Evolutionary conservation across 23 tunicate species (phyloP).

Genomic region (Botrylloides violaceus): DNA sequence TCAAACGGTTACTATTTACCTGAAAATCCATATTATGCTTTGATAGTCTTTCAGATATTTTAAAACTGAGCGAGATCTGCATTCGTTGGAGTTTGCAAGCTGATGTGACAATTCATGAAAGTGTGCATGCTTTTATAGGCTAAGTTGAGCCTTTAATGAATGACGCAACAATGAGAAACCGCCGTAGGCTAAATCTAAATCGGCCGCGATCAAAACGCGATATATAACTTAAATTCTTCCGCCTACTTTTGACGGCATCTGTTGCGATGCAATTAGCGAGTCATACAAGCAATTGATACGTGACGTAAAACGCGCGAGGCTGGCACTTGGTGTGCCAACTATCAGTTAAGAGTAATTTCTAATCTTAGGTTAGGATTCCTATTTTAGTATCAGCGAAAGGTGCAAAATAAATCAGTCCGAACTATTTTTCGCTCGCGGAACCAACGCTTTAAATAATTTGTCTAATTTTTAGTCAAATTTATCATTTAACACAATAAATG

Average conservation of each 20-base stretch:
- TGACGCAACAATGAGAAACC: not conserved
- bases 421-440: no score
- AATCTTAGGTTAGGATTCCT: not conserved
- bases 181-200: not conserved
- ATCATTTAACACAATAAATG: no score
- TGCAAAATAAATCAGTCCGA: no score
- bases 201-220: not conserved
- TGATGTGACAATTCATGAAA: not conserved
- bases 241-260: not conserved
- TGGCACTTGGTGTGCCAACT: conserved; percentile 1
- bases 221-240: not conserved
- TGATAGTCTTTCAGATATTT: no score
- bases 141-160: not conserved
- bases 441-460: no score
- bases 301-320: not conserved
- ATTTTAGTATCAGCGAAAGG: no score
- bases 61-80: no score
- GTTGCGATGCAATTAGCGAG: not conserved
- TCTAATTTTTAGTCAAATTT: no score
- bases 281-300: not conserved
- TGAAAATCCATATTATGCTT: no score
- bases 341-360: not conserved
- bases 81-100: no score
- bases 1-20: no score
- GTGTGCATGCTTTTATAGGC: not conserved